Evolutionary conservation across 2,797 vertebrate species (phyloP).

Genomic region (Cryptoprocta ferox): DNA sequence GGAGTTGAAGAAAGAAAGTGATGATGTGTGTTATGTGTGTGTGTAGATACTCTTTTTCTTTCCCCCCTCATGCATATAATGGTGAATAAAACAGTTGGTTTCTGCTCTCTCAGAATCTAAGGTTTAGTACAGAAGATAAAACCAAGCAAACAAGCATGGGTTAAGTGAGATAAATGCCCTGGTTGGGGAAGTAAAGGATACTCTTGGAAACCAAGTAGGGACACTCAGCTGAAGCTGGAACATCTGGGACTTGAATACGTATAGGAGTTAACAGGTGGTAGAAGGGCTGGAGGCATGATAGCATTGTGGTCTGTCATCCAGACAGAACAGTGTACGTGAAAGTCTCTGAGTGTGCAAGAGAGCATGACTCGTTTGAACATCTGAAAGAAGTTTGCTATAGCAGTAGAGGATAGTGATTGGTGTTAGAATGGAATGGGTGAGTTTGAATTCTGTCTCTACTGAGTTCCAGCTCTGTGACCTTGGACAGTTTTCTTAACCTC

Average conservation of each 20-base stretch:
- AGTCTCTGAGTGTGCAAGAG: background rate
- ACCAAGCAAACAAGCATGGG: background rate
- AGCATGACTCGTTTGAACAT: background rate
- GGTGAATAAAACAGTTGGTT: background rate
- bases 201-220: background rate
- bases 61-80: background rate
- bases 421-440: background rate
- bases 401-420: background rate
- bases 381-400: background rate
- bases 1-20: background rate
- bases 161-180: background rate
- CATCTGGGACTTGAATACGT: background rate
- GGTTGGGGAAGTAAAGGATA: background rate
- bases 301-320: background rate
- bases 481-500: background rate
- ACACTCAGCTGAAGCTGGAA: background rate
- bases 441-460: background rate
- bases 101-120: conserved; percentile 31
- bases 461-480: background rate
- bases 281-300: background rate
- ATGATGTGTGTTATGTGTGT: background rate
- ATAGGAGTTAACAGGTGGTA: background rate
- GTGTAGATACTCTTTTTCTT: background rate
- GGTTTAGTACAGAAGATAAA: conserved; percentile 40
- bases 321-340: background rate